Percentiles rank a stretch among this genome's conserved stretches.
phyloP scores from a whole-genome alignment of 2,797 vertebrate species.

The Macropodus opercularis region DNA sequence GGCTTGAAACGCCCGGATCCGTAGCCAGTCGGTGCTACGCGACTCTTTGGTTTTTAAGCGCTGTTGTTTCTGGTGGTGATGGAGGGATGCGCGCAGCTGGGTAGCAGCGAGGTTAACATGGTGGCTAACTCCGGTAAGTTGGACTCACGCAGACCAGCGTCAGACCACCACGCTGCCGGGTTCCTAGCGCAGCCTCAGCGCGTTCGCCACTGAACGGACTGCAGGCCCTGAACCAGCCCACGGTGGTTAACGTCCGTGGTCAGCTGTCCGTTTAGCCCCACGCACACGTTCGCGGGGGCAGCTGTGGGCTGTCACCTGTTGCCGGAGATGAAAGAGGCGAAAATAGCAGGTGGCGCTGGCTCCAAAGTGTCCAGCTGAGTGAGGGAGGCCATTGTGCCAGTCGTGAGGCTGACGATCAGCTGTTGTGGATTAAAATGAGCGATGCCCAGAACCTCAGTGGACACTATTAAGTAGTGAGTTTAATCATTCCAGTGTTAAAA shows the following conservation, averaged over 20 bases:
- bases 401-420: conserved; percentile 6
- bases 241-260: conserved; percentile 12
- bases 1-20: not conserved
- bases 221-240: not conserved
- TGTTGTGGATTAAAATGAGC: conserved; percentile 7
- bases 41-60: not conserved
- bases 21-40: not conserved
- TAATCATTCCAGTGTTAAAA: not conserved
- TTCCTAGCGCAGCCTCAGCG: not conserved
- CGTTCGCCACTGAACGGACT: not conserved
- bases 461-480: not conserved
- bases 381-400: not conserved
- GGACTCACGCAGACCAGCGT: not conserved
- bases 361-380: conserved; percentile 30
- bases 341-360: conserved; percentile 52
- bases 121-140: conserved; percentile 23
- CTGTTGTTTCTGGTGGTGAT: conserved; percentile 31
- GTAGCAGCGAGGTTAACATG: conserved; percentile 24
- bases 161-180: fast-evolving
- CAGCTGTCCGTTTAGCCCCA: conserved; percentile 34
- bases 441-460: not conserved
- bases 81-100: conserved; percentile 54
- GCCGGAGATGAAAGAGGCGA: conserved; percentile 47
- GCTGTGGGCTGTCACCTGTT: conserved; percentile 66
- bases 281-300: conserved; percentile 16